Evolutionary conservation across 2,888 invertebrate species (phyloP).

Genomic region (Eupithecia abbreviata): DNA sequence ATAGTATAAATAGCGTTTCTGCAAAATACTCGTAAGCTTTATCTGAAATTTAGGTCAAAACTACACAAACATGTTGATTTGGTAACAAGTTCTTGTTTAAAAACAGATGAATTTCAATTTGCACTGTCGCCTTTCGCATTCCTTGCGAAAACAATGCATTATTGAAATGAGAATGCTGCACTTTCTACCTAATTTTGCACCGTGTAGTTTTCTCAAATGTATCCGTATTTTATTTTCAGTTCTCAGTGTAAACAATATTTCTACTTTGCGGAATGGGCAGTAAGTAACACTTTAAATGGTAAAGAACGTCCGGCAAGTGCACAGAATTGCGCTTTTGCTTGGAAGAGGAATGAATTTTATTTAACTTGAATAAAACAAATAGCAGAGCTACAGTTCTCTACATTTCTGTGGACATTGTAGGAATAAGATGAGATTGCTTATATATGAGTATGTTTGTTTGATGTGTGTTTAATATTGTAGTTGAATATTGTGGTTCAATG

Average conservation of each 20-base stretch:
- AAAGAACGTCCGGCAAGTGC: constrained; percentile 26
- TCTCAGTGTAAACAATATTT: constrained; percentile 10
- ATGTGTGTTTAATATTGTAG: not conserved
- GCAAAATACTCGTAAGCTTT: not conserved
- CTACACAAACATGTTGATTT: constrained; percentile 9
- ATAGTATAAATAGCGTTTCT: not conserved
- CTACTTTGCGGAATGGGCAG: constrained; percentile 16
- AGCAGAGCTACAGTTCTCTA: constrained; percentile 6
- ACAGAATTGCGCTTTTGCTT: constrained; percentile 17
- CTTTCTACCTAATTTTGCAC: not conserved
- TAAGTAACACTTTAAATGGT: constrained; percentile 23
- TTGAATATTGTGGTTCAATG: not conserved
- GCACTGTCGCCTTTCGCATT: constrained; percentile 1
- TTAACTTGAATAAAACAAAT: constrained; percentile 15
- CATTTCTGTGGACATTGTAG: constrained; percentile 4
- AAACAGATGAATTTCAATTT: constrained; percentile 10
- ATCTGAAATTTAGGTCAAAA: not conserved
- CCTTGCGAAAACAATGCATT: constrained; percentile 4
- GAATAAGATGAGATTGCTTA: not conserved
- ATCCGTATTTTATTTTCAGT: not conserved
- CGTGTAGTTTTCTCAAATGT: not conserved
- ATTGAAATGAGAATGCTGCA: not conserved
- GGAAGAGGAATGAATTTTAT: constrained; percentile 16
- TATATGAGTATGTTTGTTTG: not conserved
- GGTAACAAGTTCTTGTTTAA: not conserved